Conservation (phyloP, 2,113 vertebrate species). For the Nothocercus julius region DNA sequence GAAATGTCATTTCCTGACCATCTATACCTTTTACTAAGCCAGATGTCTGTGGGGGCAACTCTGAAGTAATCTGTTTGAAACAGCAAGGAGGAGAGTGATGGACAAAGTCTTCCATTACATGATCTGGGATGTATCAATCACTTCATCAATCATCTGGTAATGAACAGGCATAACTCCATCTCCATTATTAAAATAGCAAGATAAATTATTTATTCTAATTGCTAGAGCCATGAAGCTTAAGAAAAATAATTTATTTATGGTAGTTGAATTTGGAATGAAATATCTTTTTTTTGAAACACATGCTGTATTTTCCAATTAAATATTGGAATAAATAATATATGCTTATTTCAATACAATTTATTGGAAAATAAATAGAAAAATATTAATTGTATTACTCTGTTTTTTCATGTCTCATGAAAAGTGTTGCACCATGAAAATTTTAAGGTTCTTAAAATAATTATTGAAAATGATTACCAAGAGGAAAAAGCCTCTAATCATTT, state of each 20-base stretch:
- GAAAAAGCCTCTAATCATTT: neutral
- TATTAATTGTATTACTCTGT: neutral
- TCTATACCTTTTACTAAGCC: neutral
- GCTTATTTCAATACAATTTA: neutral
- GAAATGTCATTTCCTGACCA: neutral
- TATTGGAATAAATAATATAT: neutral
- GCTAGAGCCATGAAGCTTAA: neutral
- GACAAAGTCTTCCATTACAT: neutral
- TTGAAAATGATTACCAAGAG: neutral
- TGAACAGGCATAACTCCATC: slow-evolving; percentile 33
- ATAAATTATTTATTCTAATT: slow-evolving; percentile 19
- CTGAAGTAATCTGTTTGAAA: neutral
- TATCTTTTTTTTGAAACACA: neutral
- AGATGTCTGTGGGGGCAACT: neutral
- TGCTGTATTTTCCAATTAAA: slow-evolving; percentile 10
- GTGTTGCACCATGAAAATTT: neutral
- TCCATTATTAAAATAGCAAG: slow-evolving; percentile 48
- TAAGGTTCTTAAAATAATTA: neutral
- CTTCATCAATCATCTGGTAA: neutral
- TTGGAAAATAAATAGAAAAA: neutral
- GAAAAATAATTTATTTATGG: slow-evolving; percentile 12
- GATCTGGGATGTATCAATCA: neutral
- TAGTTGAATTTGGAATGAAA: neutral
- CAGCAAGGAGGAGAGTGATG: neutral
- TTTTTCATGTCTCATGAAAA: neutral